These are phyloP conservation scores for Euphonia xanthogaster DNA, from an alignment of 2,797 vertebrate species.

Conservation along the genomic window DNA sequence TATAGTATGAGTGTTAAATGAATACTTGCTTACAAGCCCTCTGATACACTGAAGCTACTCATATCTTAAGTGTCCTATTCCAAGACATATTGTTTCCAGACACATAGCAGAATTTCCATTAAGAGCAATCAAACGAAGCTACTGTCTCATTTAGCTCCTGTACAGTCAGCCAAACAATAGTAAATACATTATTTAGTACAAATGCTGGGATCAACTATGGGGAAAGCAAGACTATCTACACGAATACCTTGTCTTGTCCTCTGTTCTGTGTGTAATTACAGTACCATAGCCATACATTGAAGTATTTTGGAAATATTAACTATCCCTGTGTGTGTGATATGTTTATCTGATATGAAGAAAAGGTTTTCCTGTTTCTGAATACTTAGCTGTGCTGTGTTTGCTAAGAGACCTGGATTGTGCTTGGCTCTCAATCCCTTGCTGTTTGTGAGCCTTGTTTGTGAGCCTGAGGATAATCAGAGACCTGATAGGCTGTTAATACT, in stretches of 20 bases:
- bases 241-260: neutral
- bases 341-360: neutral
- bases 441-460: neutral
- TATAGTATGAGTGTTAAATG: neutral
- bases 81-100: neutral
- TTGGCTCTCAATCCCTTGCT: neutral
- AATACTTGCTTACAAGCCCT: neutral
- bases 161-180: neutral
- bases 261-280: neutral
- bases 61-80: neutral
- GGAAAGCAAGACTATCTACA: neutral
- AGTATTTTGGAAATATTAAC: neutral
- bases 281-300: rapidly evolving
- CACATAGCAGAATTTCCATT: neutral
- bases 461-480: neutral
- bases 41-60: neutral
- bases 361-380: neutral
- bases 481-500: neutral
- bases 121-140: neutral
- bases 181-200: neutral
- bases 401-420: neutral
- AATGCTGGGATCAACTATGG: neutral
- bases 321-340: neutral
- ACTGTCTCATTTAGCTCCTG: neutral
- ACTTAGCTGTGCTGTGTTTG: neutral